Percentiles rank a stretch among this genome's conserved stretches.
Evolutionary conservation across 1,140 invertebrate genomes (phyloP).

Genomic region (Armadillidium nasatum): DNA sequence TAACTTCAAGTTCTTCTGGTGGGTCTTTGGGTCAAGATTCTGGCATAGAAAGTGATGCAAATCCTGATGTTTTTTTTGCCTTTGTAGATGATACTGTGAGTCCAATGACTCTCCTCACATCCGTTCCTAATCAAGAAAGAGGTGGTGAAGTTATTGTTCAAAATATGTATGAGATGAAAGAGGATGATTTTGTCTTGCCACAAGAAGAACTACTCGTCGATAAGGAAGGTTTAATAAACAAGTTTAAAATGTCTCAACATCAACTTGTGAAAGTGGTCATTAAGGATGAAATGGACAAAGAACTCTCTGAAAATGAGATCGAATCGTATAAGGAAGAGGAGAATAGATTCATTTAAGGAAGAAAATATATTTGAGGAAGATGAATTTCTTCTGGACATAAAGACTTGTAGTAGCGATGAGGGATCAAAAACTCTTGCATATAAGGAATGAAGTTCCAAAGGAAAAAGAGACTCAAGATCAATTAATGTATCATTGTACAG

Average conservation of each 20-base stretch:
- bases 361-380: background rate
- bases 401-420: constrained; percentile 1
- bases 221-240: constrained; percentile 12
- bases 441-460: background rate
- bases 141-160: constrained; percentile 38
- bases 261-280: constrained; percentile 17
- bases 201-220: constrained; percentile 12
- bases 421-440: constrained; percentile 4
- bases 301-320: background rate
- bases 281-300: background rate
- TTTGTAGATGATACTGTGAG: constrained; percentile 39
- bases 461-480: constrained; percentile 7
- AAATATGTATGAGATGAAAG: constrained; percentile 40
- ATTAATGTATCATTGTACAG: constrained; percentile 37
- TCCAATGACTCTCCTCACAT: constrained; percentile 27
- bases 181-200: constrained; percentile 28
- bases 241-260: constrained; percentile 17
- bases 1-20: constrained; percentile 29
- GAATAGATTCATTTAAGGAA: constrained; percentile 9
- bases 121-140: constrained; percentile 32
- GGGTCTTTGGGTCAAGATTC: constrained; percentile 35
- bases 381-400: background rate
- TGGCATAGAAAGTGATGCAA: constrained; percentile 31
- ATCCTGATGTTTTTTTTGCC: constrained; percentile 40
- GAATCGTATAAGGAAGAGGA: constrained; percentile 7